phyloP scores from a whole-genome alignment of 2,888 invertebrate genomes.

The Rotaria magnacalcarata region DNA sequence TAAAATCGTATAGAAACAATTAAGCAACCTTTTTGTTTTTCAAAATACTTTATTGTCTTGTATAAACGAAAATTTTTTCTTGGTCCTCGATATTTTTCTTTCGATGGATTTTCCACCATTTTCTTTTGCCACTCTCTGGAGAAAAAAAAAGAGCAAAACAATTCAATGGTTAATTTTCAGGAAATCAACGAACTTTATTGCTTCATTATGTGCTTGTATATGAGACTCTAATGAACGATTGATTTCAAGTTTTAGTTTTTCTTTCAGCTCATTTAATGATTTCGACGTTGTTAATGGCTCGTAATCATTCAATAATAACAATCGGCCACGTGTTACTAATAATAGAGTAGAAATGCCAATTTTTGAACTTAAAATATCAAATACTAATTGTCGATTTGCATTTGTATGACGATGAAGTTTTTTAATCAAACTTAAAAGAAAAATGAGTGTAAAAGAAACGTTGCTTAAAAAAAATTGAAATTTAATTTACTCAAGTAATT shows the following conservation, averaged over 20 bases:
- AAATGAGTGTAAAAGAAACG: background rate
- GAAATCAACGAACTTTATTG: background rate
- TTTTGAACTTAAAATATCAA: conserved; percentile 9
- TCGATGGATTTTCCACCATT: conserved; percentile 10
- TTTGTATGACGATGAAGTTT: background rate
- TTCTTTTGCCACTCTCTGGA: background rate
- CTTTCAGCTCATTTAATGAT: background rate
- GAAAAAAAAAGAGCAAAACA: background rate
- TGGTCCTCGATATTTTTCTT: conserved; percentile 7
- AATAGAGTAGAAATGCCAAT: background rate
- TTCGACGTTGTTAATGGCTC: background rate
- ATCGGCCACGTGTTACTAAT: background rate
- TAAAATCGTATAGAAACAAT: background rate
- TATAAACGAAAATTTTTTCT: background rate
- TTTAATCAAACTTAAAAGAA: background rate
- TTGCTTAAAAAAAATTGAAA: background rate
- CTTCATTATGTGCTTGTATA: conserved; percentile 1
- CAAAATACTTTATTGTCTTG: background rate
- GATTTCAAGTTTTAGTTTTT: background rate
- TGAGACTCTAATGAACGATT: background rate
- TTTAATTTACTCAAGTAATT: background rate
- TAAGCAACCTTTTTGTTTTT: background rate
- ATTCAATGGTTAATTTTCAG: no score
- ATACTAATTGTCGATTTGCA: conserved; percentile 1
- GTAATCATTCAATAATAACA: background rate